A percentile compares a stretch with the other conserved stretches of the same genome.
Conservation (phyloP, 2,888 invertebrate species). For the Prenolepis imparis region DNA sequence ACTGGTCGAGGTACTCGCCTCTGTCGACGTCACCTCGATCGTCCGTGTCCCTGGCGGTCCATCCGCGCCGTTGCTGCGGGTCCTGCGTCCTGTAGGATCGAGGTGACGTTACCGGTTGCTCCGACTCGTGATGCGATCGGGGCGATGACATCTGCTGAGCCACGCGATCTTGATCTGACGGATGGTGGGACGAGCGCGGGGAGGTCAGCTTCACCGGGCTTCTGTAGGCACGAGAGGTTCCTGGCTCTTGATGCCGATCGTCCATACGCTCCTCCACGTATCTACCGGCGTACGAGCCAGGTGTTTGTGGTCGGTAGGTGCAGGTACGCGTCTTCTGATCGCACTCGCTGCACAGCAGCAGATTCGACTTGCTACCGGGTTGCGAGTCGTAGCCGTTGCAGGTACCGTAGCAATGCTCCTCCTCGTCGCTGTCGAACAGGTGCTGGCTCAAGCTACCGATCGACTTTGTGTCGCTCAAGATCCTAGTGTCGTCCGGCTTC, state of each 20-base stretch:
- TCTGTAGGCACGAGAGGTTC: conserved; percentile 63
- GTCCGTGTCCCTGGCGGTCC: conserved; percentile 45
- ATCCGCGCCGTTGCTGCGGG: conserved; percentile 51
- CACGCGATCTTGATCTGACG: conserved; percentile 56
- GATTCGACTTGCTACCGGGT: conserved; percentile 84
- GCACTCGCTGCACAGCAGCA: conserved; percentile 84
- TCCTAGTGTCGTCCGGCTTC: conserved; percentile 63
- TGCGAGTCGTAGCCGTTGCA: conserved; percentile 84
- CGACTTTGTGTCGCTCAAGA: conserved; percentile 81
- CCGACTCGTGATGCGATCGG: conserved; percentile 62
- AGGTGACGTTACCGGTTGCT: conserved; percentile 57
- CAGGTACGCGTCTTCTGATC: conserved; percentile 81
- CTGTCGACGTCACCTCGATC: conserved; percentile 55
- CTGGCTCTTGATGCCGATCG: conserved; percentile 63
- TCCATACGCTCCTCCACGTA: conserved; percentile 82
- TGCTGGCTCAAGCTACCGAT: conserved; percentile 84
- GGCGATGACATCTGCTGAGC: conserved; percentile 62
- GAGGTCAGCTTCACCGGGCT: conserved; percentile 66
- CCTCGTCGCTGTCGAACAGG: conserved; percentile 83
- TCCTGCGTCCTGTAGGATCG: conserved; percentile 56
- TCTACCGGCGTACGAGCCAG: conserved; percentile 76
- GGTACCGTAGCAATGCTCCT: conserved; percentile 80
- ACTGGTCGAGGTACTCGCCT: conserved; percentile 69
- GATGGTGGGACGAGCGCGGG: conserved; percentile 54
- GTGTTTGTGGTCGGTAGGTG: conserved; percentile 81